Conservation (phyloP, 2,797 vertebrate genomes). For the Crenichthys baileyi region DNA sequence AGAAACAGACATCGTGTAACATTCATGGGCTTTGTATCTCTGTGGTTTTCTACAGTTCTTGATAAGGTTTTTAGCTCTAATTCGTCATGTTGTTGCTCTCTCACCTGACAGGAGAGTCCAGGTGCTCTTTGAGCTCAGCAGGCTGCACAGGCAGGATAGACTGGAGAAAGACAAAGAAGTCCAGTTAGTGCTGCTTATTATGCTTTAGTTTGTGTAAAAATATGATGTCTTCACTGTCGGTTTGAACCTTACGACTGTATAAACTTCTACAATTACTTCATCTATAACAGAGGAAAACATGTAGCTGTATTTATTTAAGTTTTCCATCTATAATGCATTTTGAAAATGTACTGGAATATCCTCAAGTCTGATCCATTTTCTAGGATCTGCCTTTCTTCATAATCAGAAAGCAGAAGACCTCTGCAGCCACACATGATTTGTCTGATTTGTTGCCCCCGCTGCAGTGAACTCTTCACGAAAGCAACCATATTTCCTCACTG, state of each 20-base stretch:
- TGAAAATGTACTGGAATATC: background rate
- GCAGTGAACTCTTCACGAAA: too few species aligned
- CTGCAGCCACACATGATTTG: too few species aligned
- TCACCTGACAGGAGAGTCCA: constrained; percentile 55
- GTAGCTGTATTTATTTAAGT: background rate
- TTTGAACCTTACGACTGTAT: background rate
- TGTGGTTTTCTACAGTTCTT: background rate
- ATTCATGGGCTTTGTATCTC: rapidly evolving
- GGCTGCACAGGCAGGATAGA: constrained; percentile 56
- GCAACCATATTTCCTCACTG: too few species aligned
- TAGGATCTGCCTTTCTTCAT: background rate
- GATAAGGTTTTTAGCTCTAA: background rate
- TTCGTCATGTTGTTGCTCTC: background rate
- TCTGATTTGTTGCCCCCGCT: too few species aligned
- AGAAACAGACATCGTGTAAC: background rate
- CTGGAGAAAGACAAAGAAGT: constrained; percentile 21
- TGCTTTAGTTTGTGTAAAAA: background rate
- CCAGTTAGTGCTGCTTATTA: background rate
- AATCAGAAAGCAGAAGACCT: background rate
- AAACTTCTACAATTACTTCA: background rate
- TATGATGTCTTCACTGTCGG: background rate
- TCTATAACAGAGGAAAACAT: too few species aligned
- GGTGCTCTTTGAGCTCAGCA: constrained; percentile 51
- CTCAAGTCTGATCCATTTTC: background rate
- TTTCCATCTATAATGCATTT: too few species aligned